Base-by-base conservation (phyloP, 2,888 invertebrate species). In the Eledone cirrhosa region DNA sequence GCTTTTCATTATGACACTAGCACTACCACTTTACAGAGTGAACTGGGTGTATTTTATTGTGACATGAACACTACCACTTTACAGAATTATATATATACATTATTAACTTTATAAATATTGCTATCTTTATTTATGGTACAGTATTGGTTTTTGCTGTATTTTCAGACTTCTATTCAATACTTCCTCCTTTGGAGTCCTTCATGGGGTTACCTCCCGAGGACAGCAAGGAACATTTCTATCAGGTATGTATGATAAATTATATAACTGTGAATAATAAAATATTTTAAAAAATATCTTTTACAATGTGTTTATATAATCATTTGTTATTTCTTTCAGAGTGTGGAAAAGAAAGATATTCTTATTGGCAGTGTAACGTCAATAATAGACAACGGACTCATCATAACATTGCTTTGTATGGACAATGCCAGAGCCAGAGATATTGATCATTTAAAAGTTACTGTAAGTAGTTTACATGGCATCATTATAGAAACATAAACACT, bases 131-230 rank as follows among this genome's bases (percentile, higher is more conserved):
- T 41, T 41, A 41, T 41, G 11, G 41, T 41, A 41, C 11, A 41
- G 2, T 48, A 65, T 65, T 77, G 41, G 41, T 41, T 41, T 41
- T 31, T 75, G 48, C 53, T 78, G 78, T 77, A 72, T 24, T 84
- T 84, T 48, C 92, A 94, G 94, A 95, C 91, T 92, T 94, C 89
- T 95, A 93, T 92, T 95, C 95, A 29, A 93, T 95, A 83, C 94
- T 96, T 93, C 96, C 97, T 81, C 95, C 97, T 0, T 94, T 95
- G 91, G 97, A 97, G 91, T 94, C 94, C 78, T 97, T 95, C 90
- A 93, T 96, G 85, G 94, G 93, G 88, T 94, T 95, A 86, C 96
- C 96, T 85, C 94, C 95, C 86, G 92, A 93, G 27, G 94, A 94
- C 80, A 93, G 95, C 83, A 92, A 94, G 81, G 93, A 94, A 81